phyloP scores from a whole-genome alignment of 2,888 invertebrate species.

The Cephus pulcher region DNA sequence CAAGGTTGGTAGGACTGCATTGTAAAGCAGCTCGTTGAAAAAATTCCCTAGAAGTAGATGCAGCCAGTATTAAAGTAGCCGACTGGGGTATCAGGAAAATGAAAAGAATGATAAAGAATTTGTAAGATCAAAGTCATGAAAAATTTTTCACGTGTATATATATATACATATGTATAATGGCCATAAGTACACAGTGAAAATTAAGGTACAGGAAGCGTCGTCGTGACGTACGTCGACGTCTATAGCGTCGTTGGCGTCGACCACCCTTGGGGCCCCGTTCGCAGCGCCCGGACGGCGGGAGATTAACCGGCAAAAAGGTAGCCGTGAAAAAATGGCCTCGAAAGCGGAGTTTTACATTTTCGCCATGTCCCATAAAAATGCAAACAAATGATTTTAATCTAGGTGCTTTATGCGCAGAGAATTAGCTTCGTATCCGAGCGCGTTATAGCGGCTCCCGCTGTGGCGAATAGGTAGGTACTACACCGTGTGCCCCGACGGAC shows the following conservation, averaged over 20 bases:
- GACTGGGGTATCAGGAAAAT: not conserved
- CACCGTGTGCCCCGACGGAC: not conserved
- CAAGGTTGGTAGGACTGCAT: not conserved
- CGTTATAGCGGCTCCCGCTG: conserved; percentile 19
- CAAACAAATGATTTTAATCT: conserved; percentile 41
- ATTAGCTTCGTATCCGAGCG: conserved; percentile 29
- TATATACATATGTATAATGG: not conserved
- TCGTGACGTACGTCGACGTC: not conserved
- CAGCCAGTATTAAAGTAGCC: not conserved
- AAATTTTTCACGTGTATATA: not conserved
- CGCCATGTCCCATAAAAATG: conserved; percentile 36
- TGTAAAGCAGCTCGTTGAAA: not conserved
- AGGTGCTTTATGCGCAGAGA: conserved; percentile 34
- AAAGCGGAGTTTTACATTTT: conserved; percentile 29
- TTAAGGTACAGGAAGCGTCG: not conserved
- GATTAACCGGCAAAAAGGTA: conserved; percentile 4
- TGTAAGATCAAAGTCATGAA: not conserved
- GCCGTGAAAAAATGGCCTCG: not conserved
- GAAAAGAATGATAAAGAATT: not conserved
- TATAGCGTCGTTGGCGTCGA: not conserved
- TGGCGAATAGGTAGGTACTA: conserved; percentile 10
- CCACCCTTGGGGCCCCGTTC: not conserved
- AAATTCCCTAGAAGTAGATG: not conserved
- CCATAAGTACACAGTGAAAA: not conserved
- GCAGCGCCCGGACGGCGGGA: not conserved